phyloP scores from a whole-genome alignment of 30 jellyfish, hydroid and myxozoan species.

The Aurelia sp. region DNA sequence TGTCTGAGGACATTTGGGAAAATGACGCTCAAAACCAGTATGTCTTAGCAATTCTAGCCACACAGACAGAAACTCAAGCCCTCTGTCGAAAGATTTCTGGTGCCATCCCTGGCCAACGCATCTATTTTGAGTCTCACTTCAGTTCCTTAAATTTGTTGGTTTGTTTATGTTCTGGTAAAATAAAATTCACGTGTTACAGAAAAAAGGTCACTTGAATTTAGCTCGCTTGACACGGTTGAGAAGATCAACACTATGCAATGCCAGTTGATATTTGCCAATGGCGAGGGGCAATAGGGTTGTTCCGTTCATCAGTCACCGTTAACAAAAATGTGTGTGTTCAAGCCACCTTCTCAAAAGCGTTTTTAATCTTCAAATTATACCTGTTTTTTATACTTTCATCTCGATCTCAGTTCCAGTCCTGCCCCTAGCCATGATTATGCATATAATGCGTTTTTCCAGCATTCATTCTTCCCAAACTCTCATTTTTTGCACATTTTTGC shows the following conservation, averaged over 20 bases:
- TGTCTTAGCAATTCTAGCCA: too few relatives aligned
- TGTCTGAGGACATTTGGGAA: too few relatives aligned
- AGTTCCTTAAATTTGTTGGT: too few relatives aligned
- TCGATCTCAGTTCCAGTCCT: slow-evolving; percentile 17
- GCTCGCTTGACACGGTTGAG: slow-evolving; percentile 36
- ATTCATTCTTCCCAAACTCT: slow-evolving; percentile 11
- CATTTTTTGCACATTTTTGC: slow-evolving; percentile 16
- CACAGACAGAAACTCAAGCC: too few relatives aligned
- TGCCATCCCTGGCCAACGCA: too few relatives aligned
- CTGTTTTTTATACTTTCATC: slow-evolving; percentile 4
- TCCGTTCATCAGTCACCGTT: slow-evolving; percentile 39
- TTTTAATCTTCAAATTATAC: slow-evolving; percentile 7
- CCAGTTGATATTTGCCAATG: slow-evolving; percentile 23
- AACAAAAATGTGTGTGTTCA: slow-evolving; percentile 17
- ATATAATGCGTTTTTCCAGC: slow-evolving; percentile 7
- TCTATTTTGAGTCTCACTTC: too few relatives aligned
- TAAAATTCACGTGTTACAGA: too few relatives aligned
- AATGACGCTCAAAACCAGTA: too few relatives aligned
- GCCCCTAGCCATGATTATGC: slow-evolving; percentile 24
- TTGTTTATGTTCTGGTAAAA: too few relatives aligned
- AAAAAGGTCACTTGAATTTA: too few relatives aligned
- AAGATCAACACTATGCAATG: slow-evolving; percentile 17
- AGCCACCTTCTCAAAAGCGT: slow-evolving; percentile 20
- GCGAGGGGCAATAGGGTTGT: slow-evolving; percentile 38
- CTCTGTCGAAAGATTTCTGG: too few relatives aligned